Base-by-base conservation (phyloP, 2,888 invertebrate species). In the Tachina grossa region DNA sequence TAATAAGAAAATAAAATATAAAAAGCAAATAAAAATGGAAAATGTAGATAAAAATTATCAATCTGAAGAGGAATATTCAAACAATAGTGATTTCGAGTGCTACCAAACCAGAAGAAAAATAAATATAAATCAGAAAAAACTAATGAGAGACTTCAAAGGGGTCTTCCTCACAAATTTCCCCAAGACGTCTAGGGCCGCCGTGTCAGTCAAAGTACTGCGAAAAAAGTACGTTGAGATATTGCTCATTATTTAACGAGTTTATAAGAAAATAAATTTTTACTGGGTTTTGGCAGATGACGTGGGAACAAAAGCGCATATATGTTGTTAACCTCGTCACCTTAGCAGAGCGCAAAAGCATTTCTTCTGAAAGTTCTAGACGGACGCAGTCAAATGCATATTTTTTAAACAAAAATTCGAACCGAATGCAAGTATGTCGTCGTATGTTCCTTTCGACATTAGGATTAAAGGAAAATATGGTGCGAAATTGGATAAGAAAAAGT, bases 141-240 rank as follows among this genome's bases (percentile, higher is more conserved):
- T n/a, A n/a, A n/a, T n/a, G n/a, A n/a, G n/a, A n/a, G n/a, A n/a
- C n/a, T n/a, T n/a, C n/a, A n/a, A n/a, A n/a, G n/a, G n/a, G n/a
- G n/a, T n/a, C n/a, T n/a, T n/a, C n/a, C n/a, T n/a, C 69, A 43
- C 69, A 55, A 71, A 71, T 71, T 57, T 57, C 55, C 57, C 22
- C 71, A 71, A 57, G 71, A 22, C 45, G 57, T 66, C 47, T 63
- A 31, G 57, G 57, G 3, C 6, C 31, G 57, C 57, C 57, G 57
- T 57, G 57, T 59, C 41, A 41, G 41, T 59, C 59, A 59, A 59
- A 39, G 31, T 59, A 59, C 57, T 59, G 31, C 31, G 31, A 59
- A 59, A 59, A 59, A 59, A 59, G 59, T 41, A 59, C 59, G 39
- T 59, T 59, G n/a, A 41, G 31, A 31, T 57, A 59, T 39, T 59